phyloP scores from a whole-genome alignment of 2,113 vertebrate species.

The Chionis minor region DNA sequence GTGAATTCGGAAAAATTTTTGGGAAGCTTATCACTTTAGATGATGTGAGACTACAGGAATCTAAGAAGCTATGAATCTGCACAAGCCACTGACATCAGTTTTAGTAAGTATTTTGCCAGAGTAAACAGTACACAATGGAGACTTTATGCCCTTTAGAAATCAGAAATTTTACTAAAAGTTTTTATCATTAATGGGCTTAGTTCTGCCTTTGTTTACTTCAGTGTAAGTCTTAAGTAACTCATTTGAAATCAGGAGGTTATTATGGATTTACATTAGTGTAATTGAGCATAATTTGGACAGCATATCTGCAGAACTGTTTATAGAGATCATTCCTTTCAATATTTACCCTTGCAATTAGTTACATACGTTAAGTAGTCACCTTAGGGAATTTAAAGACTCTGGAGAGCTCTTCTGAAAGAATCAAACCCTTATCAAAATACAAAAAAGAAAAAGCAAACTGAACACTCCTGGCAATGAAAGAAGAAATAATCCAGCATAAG shows the following conservation, averaged over 20 bases:
- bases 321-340: conserved; percentile 50
- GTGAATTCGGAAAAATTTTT: not conserved
- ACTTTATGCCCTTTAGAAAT: not conserved
- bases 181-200: not conserved
- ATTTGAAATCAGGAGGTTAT: not conserved
- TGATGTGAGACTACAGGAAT: not conserved
- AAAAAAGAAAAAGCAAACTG: conserved; percentile 47
- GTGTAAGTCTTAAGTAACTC: not conserved
- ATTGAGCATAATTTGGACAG: conserved; percentile 45
- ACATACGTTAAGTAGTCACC: conserved; percentile 38
- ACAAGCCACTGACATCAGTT: not conserved
- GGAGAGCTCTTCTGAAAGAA: conserved; percentile 55
- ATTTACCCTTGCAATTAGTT: conserved; percentile 64
- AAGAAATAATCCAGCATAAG: conserved; percentile 19
- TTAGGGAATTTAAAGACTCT: conserved; percentile 26
- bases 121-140: not conserved
- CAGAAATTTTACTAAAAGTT: not conserved
- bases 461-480: conserved; percentile 3
- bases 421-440: conserved; percentile 51
- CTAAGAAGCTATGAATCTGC: not conserved
- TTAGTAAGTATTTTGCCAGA: not conserved
- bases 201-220: not conserved
- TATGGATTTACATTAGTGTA: conserved; percentile 35
- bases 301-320: conserved; percentile 46
- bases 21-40: not conserved